A percentile compares a stretch with the other conserved stretches of the same genome.
Evolutionary conservation across 2,888 invertebrate species (phyloP).

Genomic region (Volucella inanis): DNA sequence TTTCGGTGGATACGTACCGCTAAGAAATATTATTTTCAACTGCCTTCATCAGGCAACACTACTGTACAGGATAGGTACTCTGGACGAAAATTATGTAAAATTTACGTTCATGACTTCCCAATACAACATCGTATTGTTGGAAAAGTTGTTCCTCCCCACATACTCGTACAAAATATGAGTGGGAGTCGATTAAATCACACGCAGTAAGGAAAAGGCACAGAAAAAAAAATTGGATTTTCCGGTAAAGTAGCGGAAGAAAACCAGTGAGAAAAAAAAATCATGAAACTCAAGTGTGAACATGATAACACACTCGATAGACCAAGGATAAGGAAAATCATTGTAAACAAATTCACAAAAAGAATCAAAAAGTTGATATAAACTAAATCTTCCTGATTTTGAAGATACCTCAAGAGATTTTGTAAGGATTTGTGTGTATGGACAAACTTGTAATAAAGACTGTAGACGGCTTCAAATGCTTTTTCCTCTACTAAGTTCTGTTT

Average conservation of each 20-base stretch:
- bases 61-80: background rate
- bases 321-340: conserved; percentile 50
- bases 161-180: conserved; percentile 3
- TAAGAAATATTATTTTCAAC: conserved; percentile 49
- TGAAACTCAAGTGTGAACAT: conserved; percentile 62
- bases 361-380: conserved; percentile 44
- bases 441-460: conserved; percentile 28
- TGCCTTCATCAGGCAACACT: conserved; percentile 44
- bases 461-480: conserved; percentile 41
- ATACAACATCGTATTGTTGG: conserved; percentile 51
- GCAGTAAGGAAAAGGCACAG: no score
- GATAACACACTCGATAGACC: conserved; percentile 50
- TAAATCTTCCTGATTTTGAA: background rate
- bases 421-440: conserved; percentile 10
- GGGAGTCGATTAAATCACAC: conserved; percentile 15
- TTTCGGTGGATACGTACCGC: conserved; percentile 35
- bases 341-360: conserved; percentile 40
- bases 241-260: conserved; percentile 23
- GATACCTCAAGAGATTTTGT: conserved; percentile 6
- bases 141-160: background rate
- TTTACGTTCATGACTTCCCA: conserved; percentile 66
- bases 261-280: conserved; percentile 36
- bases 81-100: conserved; percentile 51
- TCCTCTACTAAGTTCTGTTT: conserved; percentile 32
- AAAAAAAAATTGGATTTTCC: background rate